Percentiles rank a stretch among this genome's conserved stretches.
These are phyloP conservation scores for Axea sp. DNA, from an alignment of 2,888 invertebrate genomes.

Conservation along the genomic window DNA sequence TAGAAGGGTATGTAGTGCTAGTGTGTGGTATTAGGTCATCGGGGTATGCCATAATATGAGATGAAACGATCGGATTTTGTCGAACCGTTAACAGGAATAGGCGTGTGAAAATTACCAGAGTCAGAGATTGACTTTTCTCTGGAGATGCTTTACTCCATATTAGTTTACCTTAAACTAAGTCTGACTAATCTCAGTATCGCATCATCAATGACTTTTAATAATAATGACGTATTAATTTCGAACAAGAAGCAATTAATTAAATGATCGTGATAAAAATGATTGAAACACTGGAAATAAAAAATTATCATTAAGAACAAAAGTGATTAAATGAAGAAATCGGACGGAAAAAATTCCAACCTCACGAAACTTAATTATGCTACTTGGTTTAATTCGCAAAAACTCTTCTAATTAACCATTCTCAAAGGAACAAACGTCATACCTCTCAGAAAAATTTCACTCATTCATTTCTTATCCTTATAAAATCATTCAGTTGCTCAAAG, in stretches of 20 bases:
- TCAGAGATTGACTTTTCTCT: slow-evolving; percentile 36
- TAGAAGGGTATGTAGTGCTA: too few relatives aligned
- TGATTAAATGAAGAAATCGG: neutral
- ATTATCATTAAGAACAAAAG: too few relatives aligned
- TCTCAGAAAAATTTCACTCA: slow-evolving; percentile 35
- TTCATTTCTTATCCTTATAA: slow-evolving; percentile 44
- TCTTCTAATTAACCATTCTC: slow-evolving; percentile 44
- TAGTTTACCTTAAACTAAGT: slow-evolving; percentile 5
- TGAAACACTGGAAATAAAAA: too few relatives aligned
- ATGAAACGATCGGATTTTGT: slow-evolving; percentile 46
- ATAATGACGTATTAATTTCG: too few relatives aligned
- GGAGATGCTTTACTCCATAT: slow-evolving; percentile 19
- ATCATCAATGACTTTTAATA: too few relatives aligned
- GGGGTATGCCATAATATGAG: slow-evolving; percentile 39
- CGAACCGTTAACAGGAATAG: slow-evolving; percentile 32
- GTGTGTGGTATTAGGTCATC: slow-evolving; percentile 52
- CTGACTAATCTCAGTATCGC: too few relatives aligned
- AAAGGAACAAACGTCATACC: slow-evolving; percentile 35
- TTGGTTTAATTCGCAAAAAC: slow-evolving; percentile 15
- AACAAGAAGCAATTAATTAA: too few relatives aligned
- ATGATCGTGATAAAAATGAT: too few relatives aligned
- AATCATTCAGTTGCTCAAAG: slow-evolving; percentile 23
- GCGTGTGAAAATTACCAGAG: slow-evolving; percentile 47
- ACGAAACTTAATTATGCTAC: slow-evolving; percentile 20
- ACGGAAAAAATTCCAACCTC: neutral